A percentile compares a stretch with the other conserved stretches of the same genome.
These are phyloP conservation scores for Lomographa bimaculata DNA, from an alignment of 2,888 invertebrate genomes.

Conservation along the genomic window DNA sequence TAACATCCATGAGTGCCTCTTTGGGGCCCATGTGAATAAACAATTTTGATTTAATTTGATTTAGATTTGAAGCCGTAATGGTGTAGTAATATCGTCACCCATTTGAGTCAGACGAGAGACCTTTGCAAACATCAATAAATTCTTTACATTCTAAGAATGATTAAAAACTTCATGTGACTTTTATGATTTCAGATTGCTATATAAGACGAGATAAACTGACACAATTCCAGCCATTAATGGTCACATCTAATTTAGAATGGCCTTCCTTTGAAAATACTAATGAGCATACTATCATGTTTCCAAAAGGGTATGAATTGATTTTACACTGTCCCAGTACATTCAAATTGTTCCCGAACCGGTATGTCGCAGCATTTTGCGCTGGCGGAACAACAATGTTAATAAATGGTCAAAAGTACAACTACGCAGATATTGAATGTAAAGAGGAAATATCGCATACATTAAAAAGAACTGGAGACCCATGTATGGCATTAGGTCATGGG, in stretches of 20 bases:
- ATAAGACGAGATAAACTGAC: constrained; percentile 39
- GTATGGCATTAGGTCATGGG: constrained; percentile 21
- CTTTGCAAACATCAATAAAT: no score
- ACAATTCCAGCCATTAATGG: constrained; percentile 42
- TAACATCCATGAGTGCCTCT: no score
- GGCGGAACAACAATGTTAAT: constrained; percentile 38
- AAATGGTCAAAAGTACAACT: constrained; percentile 33
- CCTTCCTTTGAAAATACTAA: constrained; percentile 31
- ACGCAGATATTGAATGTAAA: constrained; percentile 46
- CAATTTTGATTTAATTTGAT: no score
- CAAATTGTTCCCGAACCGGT: constrained; percentile 22
- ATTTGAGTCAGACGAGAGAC: no score
- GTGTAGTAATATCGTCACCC: no score
- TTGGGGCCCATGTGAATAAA: no score
- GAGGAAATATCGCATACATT: constrained; percentile 34
- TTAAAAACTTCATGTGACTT: no score
- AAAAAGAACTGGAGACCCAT: constrained; percentile 31
- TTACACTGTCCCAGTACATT: constrained; percentile 46
- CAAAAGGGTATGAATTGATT: constrained; percentile 29
- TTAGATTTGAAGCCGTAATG: no score
- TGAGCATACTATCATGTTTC: constrained; percentile 42
- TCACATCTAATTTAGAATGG: constrained; percentile 30
- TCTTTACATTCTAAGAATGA: no score
- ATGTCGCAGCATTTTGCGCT: constrained; percentile 41
- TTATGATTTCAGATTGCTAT: constrained; percentile 57